Evolutionary conservation across 2,113 vertebrate genomes (phyloP), one percentile per base, ranked within the genome.

Genomic region (Pseudonaja textilis): DNA sequence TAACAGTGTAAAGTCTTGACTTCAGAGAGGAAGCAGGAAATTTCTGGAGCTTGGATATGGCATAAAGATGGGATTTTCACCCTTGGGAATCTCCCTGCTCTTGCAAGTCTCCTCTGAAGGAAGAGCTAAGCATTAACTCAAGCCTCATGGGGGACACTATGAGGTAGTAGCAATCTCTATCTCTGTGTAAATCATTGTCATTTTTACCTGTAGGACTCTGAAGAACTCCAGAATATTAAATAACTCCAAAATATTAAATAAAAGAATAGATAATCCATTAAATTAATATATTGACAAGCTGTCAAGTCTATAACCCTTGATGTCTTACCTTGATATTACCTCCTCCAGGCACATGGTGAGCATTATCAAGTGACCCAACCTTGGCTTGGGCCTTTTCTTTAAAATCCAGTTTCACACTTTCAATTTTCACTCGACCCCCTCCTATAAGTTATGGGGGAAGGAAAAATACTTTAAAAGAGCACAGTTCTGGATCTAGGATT

Each of bases 371-470:
- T n/a, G 99, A 99, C 93, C 99, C 99, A 74, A 99, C 98, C 98
- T 99, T 99, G 96, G 99, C 98, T 93, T 99, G 99, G 96, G 99
- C 99, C 96, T 99, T 99, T 97, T 99, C 99, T 98, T 99, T 99
- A 97, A 99, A 99, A 97, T 99, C 99, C 97, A 99, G 98, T 97
- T 99, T 99, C 96, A 99, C 98, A 5, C 97, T 99, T 96, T 99
- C 99, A 91, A 99, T 99, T 96, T 98, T 99, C 96, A 99, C 98
- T 95, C 99, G 96, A 56, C 99, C 99, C 39, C 99, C 99, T 94
- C 99, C 99, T 99, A 89, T 3, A 90, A 55, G 93, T 86, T 26
- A 90, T 5, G 93, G 26, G 89, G 96, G 94, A 92, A 26, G 90
- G 94, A 92, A 34, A 93, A 96, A 87, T 69, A 87, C 92, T 94